phyloP scores from a whole-genome alignment of 2,113 vertebrate species.

The Pheucticus melanocephalus region DNA sequence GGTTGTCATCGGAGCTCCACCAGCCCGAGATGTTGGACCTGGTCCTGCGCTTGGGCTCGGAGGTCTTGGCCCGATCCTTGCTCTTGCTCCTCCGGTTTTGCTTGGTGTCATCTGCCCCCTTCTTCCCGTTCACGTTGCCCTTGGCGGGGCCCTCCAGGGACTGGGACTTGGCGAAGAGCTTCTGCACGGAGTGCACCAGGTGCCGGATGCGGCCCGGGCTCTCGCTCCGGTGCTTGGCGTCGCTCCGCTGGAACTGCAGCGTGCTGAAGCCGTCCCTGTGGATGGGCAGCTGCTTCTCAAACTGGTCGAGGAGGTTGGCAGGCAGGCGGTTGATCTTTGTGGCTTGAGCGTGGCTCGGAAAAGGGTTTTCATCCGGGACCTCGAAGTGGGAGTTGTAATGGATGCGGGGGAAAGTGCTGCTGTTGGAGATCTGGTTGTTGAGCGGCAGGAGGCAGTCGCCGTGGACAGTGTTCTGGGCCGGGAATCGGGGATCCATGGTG shows the following conservation, averaged over 20 bases:
- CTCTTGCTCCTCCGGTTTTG: conserved; percentile 91
- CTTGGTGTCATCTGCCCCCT: conserved; percentile 82
- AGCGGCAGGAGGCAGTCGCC: conserved; percentile 89
- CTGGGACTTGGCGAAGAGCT: conserved; percentile 90
- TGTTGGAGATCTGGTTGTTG: conserved; percentile 94
- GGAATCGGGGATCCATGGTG: conserved; percentile 84
- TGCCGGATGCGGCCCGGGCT: conserved; percentile 96
- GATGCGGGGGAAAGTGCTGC: conserved; percentile 95
- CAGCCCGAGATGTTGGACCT: conserved; percentile 97
- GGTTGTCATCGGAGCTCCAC: conserved; percentile 96
- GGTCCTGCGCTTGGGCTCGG: conserved; percentile 88
- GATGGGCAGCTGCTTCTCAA: conserved; percentile 93
- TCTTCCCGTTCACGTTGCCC: conserved; percentile 85
- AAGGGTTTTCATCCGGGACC: conserved; percentile 89
- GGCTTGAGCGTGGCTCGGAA: conserved; percentile 84
- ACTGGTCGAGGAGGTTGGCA: conserved; percentile 91
- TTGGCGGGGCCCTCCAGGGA: conserved; percentile 88
- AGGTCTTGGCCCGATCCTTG: conserved; percentile 92
- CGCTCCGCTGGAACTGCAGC: conserved; percentile 90
- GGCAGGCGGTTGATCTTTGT: conserved; percentile 89
- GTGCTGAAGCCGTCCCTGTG: conserved; percentile 96
- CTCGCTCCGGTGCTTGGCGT: conserved; percentile 90
- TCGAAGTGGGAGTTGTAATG: conserved; percentile 97
- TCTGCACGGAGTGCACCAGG: conserved; percentile 94
- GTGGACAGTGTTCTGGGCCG: conserved; percentile 76